These are phyloP conservation scores for Schizaphis graminum DNA, from an alignment of 2,888 invertebrate species.

Conservation along the genomic window DNA sequence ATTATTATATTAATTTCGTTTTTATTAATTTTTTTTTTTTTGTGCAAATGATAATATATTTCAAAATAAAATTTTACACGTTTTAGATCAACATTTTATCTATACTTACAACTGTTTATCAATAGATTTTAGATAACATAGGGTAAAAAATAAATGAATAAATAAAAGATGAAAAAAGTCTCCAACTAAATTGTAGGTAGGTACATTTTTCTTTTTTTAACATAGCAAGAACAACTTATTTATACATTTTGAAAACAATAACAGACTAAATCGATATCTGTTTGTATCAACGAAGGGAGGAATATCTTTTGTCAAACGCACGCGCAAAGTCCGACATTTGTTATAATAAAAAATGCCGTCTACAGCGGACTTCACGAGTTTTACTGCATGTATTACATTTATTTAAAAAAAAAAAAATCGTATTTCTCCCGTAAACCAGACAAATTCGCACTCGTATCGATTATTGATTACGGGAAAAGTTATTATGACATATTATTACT, in stretches of 20 bases:
- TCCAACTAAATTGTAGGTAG: not conserved
- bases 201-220: not conserved
- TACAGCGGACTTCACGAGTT: not conserved
- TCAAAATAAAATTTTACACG: not conserved
- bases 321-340: not conserved
- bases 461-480: too few species aligned
- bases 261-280: not conserved
- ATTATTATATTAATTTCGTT: not conserved
- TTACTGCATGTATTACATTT: not conserved
- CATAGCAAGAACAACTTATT: not conserved
- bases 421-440: too few species aligned
- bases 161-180: not conserved
- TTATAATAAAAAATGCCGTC: not conserved
- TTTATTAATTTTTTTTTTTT: not conserved
- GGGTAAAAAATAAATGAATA: not conserved
- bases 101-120: not conserved
- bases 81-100: not conserved
- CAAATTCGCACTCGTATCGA: too few species aligned
- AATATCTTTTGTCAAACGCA: slow-evolving; percentile 8
- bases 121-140: not conserved
- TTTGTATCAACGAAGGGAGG: not conserved
- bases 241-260: not conserved
- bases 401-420: too few species aligned
- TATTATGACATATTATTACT: too few species aligned
- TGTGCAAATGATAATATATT: not conserved